Percentiles rank a stretch among this genome's conserved stretches.
phyloP scores from a whole-genome alignment of 2,797 vertebrate species.

The Oreortyx pictus region DNA sequence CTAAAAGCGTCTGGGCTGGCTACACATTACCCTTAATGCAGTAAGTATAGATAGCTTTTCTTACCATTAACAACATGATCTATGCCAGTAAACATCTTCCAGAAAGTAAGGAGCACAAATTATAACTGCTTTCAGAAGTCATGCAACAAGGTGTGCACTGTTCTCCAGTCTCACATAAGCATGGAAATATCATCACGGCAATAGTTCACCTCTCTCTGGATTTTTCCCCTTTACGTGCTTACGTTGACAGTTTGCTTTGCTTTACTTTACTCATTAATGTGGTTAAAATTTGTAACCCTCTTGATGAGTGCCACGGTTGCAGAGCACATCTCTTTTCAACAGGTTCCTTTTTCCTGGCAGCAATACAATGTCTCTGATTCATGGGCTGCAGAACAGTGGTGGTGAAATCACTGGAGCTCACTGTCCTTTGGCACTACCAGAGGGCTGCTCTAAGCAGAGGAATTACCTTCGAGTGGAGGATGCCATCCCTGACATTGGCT shows the following conservation, averaged over 20 bases:
- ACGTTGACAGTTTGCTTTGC: slow-evolving; percentile 31
- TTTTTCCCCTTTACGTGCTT: slow-evolving; percentile 51
- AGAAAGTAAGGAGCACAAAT: slow-evolving; percentile 21
- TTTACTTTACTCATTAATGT: slow-evolving; percentile 24
- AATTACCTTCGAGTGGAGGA: neutral
- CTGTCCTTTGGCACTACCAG: neutral
- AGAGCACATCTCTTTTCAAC: slow-evolving; percentile 73
- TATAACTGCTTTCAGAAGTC: neutral
- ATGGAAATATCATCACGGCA: slow-evolving; percentile 36
- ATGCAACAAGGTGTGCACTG: slow-evolving; percentile 53
- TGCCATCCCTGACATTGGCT: neutral
- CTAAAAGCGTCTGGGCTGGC: neutral
- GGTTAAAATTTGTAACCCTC: slow-evolving; percentile 44
- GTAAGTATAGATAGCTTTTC: neutral
- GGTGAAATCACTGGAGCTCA: slow-evolving; percentile 48
- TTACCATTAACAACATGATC: neutral
- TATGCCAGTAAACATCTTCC: neutral
- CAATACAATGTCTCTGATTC: slow-evolving; percentile 59
- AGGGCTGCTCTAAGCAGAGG: neutral
- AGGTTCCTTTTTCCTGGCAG: slow-evolving; percentile 66
- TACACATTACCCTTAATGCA: accelerated
- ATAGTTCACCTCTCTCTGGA: slow-evolving; percentile 37
- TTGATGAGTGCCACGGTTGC: slow-evolving; percentile 36
- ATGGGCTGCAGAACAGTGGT: slow-evolving; percentile 7
- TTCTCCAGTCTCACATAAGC: slow-evolving; percentile 37